Percentiles rank a stretch among this genome's conserved stretches.
phyloP scores from a whole-genome alignment of 2,797 vertebrate genomes.

The Tadarida brasiliensis region DNA sequence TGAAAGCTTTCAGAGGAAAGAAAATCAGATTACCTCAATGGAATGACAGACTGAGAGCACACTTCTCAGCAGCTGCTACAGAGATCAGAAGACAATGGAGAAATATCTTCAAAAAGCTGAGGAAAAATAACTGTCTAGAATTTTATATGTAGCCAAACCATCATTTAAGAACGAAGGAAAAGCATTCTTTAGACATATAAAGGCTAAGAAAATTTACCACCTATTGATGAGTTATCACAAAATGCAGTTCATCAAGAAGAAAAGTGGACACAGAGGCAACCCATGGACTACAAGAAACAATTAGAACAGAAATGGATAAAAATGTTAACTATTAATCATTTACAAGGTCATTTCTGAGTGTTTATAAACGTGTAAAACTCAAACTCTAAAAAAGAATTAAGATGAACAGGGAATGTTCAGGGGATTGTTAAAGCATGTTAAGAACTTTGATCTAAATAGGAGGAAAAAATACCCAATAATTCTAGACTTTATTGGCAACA shows the following conservation, averaged over 20 bases:
- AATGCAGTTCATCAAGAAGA: constrained; percentile 51
- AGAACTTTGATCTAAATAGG: neutral
- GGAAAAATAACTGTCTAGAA: constrained; percentile 59
- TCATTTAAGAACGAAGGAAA: constrained; percentile 13
- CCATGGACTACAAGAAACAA: neutral
- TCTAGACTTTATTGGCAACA: constrained; percentile 18
- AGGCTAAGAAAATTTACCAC: constrained; percentile 46
- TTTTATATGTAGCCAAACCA: constrained; percentile 32
- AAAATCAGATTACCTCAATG: constrained; percentile 39
- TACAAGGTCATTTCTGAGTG: neutral
- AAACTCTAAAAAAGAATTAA: neutral
- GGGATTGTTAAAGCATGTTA: neutral
- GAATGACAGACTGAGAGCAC: constrained; percentile 51
- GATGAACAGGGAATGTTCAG: neutral
- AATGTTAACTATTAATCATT: neutral
- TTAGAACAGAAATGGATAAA: neutral
- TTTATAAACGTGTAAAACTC: constrained; percentile 14
- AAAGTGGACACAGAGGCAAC: neutral
- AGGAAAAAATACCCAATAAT: constrained; percentile 2
- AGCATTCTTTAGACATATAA: constrained; percentile 27
- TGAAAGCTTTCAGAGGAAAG: constrained; percentile 29
- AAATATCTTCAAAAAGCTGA: neutral
- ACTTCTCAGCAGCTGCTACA: constrained; percentile 59
- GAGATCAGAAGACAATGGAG: constrained; percentile 45
- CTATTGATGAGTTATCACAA: constrained; percentile 8